These are phyloP conservation scores for Terebella lapidaria DNA, from an alignment of 2,888 invertebrate species.

Conservation along the genomic window DNA sequence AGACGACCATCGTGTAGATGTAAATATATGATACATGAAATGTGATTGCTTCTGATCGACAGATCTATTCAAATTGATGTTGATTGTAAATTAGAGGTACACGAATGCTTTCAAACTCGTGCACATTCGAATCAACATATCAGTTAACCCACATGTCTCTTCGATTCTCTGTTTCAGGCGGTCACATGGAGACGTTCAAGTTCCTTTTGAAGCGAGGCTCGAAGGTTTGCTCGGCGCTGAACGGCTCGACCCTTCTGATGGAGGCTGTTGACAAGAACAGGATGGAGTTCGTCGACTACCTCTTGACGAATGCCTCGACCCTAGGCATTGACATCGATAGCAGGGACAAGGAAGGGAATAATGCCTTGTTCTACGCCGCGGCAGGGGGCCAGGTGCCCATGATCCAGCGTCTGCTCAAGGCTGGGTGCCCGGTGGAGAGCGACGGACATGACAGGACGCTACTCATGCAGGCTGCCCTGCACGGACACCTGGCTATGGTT, in stretches of 20 bases:
- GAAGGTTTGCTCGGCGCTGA: constrained; percentile 18
- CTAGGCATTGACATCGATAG: constrained; percentile 18
- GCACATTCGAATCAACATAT: neutral
- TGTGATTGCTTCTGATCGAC: too few species aligned
- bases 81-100: too few species aligned
- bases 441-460: constrained; percentile 15
- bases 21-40: too few species aligned
- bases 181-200: constrained; percentile 19
- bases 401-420: constrained; percentile 22
- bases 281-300: constrained; percentile 18
- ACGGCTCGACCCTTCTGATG: constrained; percentile 27
- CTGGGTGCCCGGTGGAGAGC: constrained; percentile 20
- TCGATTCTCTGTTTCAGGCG: neutral
- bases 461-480: constrained; percentile 27
- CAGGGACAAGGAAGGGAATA: constrained; percentile 20
- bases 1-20: too few species aligned
- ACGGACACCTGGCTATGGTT: constrained; percentile 20
- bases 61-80: too few species aligned
- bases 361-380: constrained; percentile 28
- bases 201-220: constrained; percentile 22
- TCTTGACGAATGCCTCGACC: constrained; percentile 16
- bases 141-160: neutral
- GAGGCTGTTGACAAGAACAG: constrained; percentile 27
- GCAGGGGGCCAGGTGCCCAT: constrained; percentile 22
- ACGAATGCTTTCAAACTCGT: too few species aligned